Evolutionary conservation across 2,797 vertebrate species (phyloP), one percentile per base, ranked within the genome.

Genomic region (Cyprinodon diabolis): DNA sequence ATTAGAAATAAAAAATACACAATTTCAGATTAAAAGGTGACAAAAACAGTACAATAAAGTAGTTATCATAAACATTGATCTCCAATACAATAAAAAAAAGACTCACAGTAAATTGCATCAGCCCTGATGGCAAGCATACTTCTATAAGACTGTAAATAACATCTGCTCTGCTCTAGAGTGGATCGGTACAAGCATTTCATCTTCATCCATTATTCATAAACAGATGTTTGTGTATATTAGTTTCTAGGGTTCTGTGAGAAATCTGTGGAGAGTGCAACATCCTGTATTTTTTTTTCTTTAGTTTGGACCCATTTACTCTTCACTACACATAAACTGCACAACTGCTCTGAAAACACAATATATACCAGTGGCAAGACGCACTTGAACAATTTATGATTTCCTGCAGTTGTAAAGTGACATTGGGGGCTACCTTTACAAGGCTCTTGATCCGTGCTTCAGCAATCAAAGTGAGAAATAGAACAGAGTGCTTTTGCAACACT

Each of bases 161-260:
- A 75, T 82, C 68, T 80, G 74, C 80, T 82, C 68, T 80, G 74
- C 80, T 74, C 78, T 71, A 73, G 81, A 87, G 82, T 82, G 80
- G 82, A 77, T 68, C 76, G 57, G 77, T 60, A 85, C 87, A 85
- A 80, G 78, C 77, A 75, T 90, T 89, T 87, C 83, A 83, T 86
- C 79, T 71, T 77, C 85, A 91, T 92, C 85, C 84, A 91, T 92
- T 90, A 92, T 92, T 91, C 79, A 91, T 89, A 43, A 85, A 56
- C 86, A 90, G 88, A 91, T 90, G 90, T 93, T 89, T 84, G 74
- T 83, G 86, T 84, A 75, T 87, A 86, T 89, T 86, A 79, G 76
- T 84, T 90, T 90, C 83, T 85, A 90, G 87, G 85, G 89, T 90
- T 90, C 74, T 81, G 75, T 71, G 57, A 83, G 86, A 74, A 74